phyloP scores from a whole-genome alignment of 2,888 invertebrate species.

The Orthosia cruda region DNA sequence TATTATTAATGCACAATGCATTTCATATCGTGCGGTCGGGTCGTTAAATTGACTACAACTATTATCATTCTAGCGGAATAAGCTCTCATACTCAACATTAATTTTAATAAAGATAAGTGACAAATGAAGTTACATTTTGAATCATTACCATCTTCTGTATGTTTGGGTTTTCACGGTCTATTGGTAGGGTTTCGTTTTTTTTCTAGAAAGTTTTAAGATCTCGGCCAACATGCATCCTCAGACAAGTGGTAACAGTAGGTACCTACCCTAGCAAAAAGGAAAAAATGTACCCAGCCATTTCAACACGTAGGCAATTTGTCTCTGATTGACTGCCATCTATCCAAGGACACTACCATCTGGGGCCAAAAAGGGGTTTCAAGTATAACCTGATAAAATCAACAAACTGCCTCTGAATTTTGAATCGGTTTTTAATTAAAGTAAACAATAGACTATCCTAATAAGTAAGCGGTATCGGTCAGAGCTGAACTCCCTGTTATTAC shows the following conservation, averaged over 20 bases:
- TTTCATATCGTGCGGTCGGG: too few species aligned
- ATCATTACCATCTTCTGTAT: neutral
- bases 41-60: too few species aligned
- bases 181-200: neutral
- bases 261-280: neutral
- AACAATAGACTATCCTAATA: neutral
- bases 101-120: slow-evolving; percentile 48
- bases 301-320: neutral
- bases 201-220: neutral
- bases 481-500: neutral
- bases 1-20: slow-evolving; percentile 41
- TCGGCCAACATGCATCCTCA: neutral
- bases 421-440: neutral
- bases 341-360: neutral
- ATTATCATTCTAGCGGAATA: too few species aligned
- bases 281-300: neutral
- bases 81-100: slow-evolving; percentile 26
- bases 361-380: neutral
- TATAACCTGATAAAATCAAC: neutral
- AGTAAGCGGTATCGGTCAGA: neutral
- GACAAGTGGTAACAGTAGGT: too few species aligned
- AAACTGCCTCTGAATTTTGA: neutral
- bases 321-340: neutral
- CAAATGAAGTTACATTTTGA: slow-evolving; percentile 25
- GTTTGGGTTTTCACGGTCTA: neutral